Evolutionary conservation across 2,888 invertebrate genomes (phyloP).

Genomic region (Andrena bicolor): DNA sequence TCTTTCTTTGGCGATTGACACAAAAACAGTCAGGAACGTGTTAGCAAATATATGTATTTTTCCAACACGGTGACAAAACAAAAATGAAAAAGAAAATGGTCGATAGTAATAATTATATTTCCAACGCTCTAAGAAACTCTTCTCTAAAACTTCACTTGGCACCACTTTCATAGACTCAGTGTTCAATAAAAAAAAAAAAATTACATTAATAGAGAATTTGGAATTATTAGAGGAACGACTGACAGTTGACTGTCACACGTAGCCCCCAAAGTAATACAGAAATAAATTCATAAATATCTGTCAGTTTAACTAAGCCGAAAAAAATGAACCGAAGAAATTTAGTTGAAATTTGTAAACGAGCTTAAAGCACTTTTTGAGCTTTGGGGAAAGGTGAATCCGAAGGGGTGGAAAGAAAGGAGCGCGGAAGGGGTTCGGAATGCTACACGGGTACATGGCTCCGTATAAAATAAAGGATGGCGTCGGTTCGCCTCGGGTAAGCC

Average conservation of each 20-base stretch:
- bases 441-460: conserved; percentile 52
- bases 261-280: too few relatives aligned
- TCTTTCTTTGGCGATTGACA: too few relatives aligned
- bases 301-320: not conserved
- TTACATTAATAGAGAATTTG: too few relatives aligned
- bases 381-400: not conserved
- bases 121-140: too few relatives aligned
- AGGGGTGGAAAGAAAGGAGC: not conserved
- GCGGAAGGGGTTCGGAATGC: conserved; percentile 30
- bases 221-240: not conserved
- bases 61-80: too few relatives aligned
- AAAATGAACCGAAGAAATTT: not conserved
- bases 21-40: too few relatives aligned
- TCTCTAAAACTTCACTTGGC: too few relatives aligned
- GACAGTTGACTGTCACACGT: not conserved
- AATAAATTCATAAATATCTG: not conserved
- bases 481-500: conserved; percentile 72
- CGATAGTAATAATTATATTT: too few relatives aligned
- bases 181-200: too few relatives aligned
- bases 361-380: not conserved
- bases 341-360: not conserved
- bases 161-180: too few relatives aligned
- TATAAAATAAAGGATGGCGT: conserved; percentile 78
- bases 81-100: too few relatives aligned
- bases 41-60: too few relatives aligned